phyloP scores from a whole-genome alignment of 2,888 invertebrate genomes.

The Teleiodes luculella region DNA sequence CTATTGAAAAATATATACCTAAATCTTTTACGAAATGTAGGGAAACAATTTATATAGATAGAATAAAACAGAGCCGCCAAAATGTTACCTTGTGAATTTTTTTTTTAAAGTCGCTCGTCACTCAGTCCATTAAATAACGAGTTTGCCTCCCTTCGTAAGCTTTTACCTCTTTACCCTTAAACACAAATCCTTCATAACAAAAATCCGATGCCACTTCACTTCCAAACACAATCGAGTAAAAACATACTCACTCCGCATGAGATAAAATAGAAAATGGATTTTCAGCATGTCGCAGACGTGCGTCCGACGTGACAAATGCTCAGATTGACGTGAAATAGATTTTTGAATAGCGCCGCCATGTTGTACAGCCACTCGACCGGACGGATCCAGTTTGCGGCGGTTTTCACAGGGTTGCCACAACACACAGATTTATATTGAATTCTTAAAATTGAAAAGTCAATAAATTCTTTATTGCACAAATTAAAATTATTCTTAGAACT shows the following conservation, averaged over 20 bases:
- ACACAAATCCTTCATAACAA: background rate
- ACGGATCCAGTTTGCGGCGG: conserved; percentile 28
- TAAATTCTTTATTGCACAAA: too few species aligned
- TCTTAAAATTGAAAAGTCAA: background rate
- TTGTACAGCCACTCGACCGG: conserved; percentile 48
- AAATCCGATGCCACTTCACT: background rate
- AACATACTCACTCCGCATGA: background rate
- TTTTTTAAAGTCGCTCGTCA: too few species aligned
- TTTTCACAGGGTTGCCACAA: conserved; percentile 15
- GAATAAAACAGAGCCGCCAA: too few species aligned
- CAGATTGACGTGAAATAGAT: conserved; percentile 74
- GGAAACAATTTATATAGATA: too few species aligned
- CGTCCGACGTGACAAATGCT: conserved; percentile 52
- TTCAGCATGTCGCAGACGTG: conserved; percentile 20
- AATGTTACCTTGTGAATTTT: too few species aligned
- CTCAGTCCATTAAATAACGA: too few species aligned
- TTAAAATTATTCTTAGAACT: too few species aligned
- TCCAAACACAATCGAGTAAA: background rate
- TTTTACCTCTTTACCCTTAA: background rate
- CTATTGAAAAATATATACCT: too few species aligned
- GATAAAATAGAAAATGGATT: background rate
- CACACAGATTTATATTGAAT: background rate
- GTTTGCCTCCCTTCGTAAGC: too few species aligned
- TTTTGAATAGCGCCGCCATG: conserved; percentile 56
- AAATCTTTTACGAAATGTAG: too few species aligned